These are phyloP conservation scores for Ptychodera flava DNA, from an alignment of 35 echinoderm and acorn worm genomes.

Conservation along the genomic window DNA sequence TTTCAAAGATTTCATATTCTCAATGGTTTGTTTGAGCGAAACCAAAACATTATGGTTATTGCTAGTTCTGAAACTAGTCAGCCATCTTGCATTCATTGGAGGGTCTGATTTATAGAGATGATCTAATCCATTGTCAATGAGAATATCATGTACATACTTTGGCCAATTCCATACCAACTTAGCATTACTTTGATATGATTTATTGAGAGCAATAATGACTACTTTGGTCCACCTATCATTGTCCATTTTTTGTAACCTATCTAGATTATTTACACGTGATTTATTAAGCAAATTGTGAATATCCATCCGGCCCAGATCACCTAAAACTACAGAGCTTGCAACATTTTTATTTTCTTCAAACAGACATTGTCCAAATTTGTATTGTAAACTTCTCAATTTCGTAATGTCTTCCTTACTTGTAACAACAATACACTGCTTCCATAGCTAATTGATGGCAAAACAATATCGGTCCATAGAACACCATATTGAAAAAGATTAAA, in stretches of 20 bases:
- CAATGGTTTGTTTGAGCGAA: not conserved
- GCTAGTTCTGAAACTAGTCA: not conserved
- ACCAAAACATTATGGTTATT: not conserved
- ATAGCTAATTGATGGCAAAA: not conserved
- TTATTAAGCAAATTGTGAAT: not conserved
- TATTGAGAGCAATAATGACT: not conserved
- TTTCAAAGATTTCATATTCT: not conserved
- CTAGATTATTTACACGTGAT: not conserved
- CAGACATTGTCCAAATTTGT: not conserved
- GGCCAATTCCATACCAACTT: not conserved
- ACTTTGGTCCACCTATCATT: not conserved
- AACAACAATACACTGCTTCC: not conserved
- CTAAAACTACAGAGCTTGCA: not conserved
- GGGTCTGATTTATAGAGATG: not conserved
- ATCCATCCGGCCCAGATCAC: not conserved
- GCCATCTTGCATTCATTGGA: not conserved
- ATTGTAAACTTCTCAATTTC: not conserved
- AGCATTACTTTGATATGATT: not conserved
- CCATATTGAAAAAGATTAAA: not conserved
- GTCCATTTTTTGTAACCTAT: not conserved
- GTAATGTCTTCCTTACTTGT: not conserved
- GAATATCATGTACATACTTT: not conserved
- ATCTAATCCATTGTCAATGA: not conserved
- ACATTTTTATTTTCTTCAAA: not conserved
- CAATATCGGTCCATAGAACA: not conserved